Conservation (phyloP, 1,140 invertebrate genomes). For the Anoplolepis gracilipes region DNA sequence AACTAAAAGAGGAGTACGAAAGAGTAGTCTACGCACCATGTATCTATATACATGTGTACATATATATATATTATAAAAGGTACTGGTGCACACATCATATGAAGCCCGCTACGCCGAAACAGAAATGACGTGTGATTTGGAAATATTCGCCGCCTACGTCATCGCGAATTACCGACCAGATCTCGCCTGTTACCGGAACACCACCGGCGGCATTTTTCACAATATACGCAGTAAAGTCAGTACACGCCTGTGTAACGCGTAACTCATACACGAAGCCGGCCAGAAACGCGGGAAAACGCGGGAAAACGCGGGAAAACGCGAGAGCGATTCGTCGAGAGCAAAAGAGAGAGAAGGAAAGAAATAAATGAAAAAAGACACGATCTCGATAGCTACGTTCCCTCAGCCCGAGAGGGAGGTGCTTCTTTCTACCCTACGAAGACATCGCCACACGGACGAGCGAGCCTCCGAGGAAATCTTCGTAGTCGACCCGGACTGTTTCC, state of each 20-base stretch:
- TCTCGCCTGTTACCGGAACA: background rate
- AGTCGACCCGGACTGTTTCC: conserved; percentile 68
- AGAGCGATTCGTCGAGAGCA: background rate
- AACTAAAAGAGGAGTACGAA: background rate
- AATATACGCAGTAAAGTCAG: conserved; percentile 2
- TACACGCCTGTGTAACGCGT: background rate
- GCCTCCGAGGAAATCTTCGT: conserved; percentile 79
- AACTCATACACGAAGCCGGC: background rate
- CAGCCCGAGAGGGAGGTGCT: background rate
- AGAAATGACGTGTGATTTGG: conserved; percentile 56
- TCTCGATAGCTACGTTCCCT: conserved; percentile 1
- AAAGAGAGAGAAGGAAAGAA: background rate
- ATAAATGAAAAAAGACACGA: conserved; percentile 6
- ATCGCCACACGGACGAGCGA: conserved; percentile 60
- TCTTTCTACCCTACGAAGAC: background rate
- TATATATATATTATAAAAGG: conserved; percentile 41
- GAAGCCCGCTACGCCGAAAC: conserved; percentile 11
- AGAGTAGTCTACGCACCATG: background rate
- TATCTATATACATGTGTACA: background rate
- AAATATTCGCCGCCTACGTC: conserved; percentile 56
- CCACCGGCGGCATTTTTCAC: conserved; percentile 33
- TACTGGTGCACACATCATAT: background rate
- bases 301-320: background rate
- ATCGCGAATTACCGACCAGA: conserved; percentile 34
- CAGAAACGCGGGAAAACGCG: background rate